Conservation (phyloP, 2,888 invertebrate species). For the Meiosimyza decipiens region DNA sequence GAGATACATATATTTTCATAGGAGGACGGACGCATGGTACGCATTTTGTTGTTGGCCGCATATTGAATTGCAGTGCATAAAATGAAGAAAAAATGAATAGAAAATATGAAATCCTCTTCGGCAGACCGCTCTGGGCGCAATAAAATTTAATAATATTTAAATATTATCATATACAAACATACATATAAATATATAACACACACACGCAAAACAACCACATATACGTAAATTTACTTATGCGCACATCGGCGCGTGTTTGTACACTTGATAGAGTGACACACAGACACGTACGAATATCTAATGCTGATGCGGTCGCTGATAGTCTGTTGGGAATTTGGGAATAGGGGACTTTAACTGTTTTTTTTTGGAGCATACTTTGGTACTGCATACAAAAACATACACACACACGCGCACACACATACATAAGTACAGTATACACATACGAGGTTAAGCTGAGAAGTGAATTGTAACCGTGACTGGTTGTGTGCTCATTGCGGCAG, state of each 20-base stretch:
- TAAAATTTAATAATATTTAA: neutral
- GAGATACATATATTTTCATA: too few species aligned
- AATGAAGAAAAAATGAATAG: too few species aligned
- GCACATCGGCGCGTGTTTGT: neutral
- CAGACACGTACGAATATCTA: constrained; percentile 1
- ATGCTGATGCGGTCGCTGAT: constrained; percentile 38
- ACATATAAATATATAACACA: neutral
- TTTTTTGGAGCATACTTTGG: neutral
- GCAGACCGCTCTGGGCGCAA: too few species aligned
- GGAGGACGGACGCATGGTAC: too few species aligned
- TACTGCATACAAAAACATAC: constrained; percentile 7
- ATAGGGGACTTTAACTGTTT: constrained; percentile 29
- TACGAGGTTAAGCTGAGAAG: constrained; percentile 1
- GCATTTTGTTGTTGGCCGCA: too few species aligned
- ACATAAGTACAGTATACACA: neutral
- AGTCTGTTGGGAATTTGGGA: constrained; percentile 41
- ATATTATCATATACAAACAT: neutral
- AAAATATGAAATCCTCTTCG: too few species aligned
- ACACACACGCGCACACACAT: neutral
- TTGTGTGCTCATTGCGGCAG: neutral
- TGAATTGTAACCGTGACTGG: neutral
- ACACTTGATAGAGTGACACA: neutral
- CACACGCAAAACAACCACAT: constrained; percentile 10
- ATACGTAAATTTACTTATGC: neutral
- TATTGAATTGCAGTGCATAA: too few species aligned